phyloP scores from a whole-genome alignment of 1,140 invertebrate genomes.

The Zaprionus camerounensis region DNA sequence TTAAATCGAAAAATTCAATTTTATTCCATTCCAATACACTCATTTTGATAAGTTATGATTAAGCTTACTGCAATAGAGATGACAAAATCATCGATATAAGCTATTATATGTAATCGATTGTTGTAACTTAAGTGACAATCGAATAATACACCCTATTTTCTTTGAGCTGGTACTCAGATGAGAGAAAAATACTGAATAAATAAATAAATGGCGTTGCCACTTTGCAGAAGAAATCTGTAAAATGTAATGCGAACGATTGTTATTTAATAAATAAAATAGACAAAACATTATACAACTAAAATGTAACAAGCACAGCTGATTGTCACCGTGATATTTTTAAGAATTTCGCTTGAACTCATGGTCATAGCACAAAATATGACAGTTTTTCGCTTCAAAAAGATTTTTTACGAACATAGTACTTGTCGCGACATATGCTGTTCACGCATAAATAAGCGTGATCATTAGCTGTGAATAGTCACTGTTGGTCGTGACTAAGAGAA shows the following conservation, averaged over 20 bases:
- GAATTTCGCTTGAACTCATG: too few relatives aligned
- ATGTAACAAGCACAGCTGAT: too few relatives aligned
- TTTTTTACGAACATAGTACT: too few relatives aligned
- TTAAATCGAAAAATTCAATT: conserved; percentile 49
- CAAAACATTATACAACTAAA: too few relatives aligned
- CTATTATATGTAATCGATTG: neutral
- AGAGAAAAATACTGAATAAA: neutral
- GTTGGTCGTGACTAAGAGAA: too few relatives aligned
- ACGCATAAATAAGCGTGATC: neutral
- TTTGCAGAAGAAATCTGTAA: neutral
- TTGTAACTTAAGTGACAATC: neutral
- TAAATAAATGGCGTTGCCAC: neutral
- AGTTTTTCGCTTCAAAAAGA: too few relatives aligned
- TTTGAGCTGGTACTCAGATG: neutral
- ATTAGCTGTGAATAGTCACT: neutral
- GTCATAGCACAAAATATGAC: too few relatives aligned
- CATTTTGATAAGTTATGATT: conserved; percentile 10
- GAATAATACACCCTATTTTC: too few relatives aligned
- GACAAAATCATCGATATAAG: neutral
- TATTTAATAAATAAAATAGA: too few relatives aligned
- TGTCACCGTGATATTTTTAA: too few relatives aligned
- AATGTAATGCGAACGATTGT: too few relatives aligned
- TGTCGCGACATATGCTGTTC: neutral
- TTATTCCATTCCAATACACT: conserved; percentile 69
- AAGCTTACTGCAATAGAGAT: neutral